A percentile compares a stretch with the other conserved stretches of the same genome.
Evolutionary conservation across 2,113 vertebrate genomes (phyloP).

Genomic region (Mustela nigripes): DNA sequence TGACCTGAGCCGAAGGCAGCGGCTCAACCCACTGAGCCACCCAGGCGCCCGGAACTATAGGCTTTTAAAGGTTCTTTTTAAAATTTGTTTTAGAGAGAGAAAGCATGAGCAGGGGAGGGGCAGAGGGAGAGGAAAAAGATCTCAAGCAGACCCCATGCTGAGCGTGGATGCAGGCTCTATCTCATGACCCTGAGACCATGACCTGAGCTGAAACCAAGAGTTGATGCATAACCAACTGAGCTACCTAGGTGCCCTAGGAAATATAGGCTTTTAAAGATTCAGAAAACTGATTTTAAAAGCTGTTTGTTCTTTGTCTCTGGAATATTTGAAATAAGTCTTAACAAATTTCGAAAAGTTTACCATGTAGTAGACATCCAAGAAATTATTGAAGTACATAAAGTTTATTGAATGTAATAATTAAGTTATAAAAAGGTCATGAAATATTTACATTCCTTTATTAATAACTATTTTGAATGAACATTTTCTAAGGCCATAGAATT

Average conservation of each 20-base stretch:
- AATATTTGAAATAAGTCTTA: slow-evolving; percentile 4
- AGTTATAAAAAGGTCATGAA: slow-evolving; percentile 12
- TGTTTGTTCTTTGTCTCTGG: background rate
- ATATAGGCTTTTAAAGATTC: background rate
- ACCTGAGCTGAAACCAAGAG: background rate
- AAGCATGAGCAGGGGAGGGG: background rate
- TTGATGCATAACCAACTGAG: background rate
- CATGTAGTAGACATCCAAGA: background rate
- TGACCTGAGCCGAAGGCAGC: too few species aligned
- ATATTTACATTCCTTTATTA: background rate
- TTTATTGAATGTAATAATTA: slow-evolving; percentile 52
- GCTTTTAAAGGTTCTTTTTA: background rate
- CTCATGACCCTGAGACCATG: background rate
- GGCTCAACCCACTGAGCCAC: too few species aligned
- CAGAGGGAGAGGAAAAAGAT: background rate
- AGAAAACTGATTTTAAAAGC: slow-evolving; percentile 32
- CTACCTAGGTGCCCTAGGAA: background rate
- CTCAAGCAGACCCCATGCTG: background rate
- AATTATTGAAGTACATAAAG: background rate
- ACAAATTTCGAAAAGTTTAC: slow-evolving; percentile 30
- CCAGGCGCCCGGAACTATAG: too few species aligned
- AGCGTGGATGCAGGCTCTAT: background rate
- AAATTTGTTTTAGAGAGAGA: background rate
- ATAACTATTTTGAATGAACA: background rate
- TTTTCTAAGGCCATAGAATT: slow-evolving; percentile 33